Conservation (phyloP, 2,797 vertebrate genomes). For the Phataginus tetradactyla region DNA sequence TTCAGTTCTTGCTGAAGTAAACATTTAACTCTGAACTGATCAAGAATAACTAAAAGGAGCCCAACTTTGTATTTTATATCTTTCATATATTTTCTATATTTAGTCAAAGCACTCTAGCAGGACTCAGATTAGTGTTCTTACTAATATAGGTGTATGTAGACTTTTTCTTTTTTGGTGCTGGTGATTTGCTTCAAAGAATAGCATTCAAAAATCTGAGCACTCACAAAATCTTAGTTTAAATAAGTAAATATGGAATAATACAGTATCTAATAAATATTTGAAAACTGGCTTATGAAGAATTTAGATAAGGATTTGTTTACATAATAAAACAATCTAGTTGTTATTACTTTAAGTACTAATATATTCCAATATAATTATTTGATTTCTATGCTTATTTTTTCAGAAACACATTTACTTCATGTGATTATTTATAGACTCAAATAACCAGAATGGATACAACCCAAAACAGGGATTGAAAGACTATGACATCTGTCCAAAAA, state of each 20-base stretch:
- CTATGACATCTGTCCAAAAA: neutral
- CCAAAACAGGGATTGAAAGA: neutral
- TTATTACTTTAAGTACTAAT: slow-evolving; percentile 9
- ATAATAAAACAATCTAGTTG: slow-evolving; percentile 2
- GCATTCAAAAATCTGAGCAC: neutral
- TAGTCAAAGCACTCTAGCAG: neutral
- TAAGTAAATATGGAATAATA: neutral
- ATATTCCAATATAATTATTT: neutral
- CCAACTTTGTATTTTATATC: neutral
- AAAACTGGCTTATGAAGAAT: neutral
- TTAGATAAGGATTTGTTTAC: neutral
- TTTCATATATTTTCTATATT: slow-evolving; percentile 18
- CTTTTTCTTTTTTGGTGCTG: neutral
- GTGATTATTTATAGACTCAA: neutral
- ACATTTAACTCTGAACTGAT: neutral
- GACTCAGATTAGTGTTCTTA: neutral
- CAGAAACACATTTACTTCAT: neutral
- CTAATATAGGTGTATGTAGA: neutral
- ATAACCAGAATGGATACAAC: neutral
- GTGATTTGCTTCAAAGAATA: neutral
- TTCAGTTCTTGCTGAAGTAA: neutral
- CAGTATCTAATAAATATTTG: neutral
- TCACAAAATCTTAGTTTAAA: slow-evolving; percentile 1
- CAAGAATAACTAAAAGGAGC: neutral
- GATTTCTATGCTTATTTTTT: neutral